phyloP scores from a whole-genome alignment of 2,113 vertebrate species.

The Pseudolaguvia tuberculata region DNA sequence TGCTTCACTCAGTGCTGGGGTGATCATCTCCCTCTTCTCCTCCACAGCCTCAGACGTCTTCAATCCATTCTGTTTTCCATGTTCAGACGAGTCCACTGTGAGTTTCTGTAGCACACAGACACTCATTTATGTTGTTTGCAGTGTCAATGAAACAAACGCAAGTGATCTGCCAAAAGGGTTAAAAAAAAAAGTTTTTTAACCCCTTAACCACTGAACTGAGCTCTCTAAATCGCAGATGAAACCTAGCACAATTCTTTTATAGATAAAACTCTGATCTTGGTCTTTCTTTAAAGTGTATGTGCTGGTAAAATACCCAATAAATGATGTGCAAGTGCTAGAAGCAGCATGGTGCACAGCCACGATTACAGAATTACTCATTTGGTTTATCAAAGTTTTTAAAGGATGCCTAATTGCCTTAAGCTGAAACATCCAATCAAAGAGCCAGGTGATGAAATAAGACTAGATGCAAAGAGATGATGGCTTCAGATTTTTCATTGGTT shows the following conservation, averaged over 20 bases:
- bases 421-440: background rate
- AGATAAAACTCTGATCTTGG: no score
- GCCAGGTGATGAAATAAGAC: background rate
- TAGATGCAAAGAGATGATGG: background rate
- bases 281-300: background rate
- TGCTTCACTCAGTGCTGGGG: constrained; percentile 77
- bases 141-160: no score
- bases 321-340: background rate
- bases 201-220: no score
- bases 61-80: constrained; percentile 49
- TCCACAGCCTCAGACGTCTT: constrained; percentile 58
- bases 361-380: background rate
- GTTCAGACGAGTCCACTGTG: constrained; percentile 49
- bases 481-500: background rate
- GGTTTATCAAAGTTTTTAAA: background rate
- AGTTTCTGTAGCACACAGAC: constrained; percentile 61
- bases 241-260: no score
- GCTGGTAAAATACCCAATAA: background rate
- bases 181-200: no score
- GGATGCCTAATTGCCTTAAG: background rate
- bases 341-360: background rate
- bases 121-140: constrained; percentile 7
- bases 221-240: no score
- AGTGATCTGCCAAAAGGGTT: no score
- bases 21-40: constrained; percentile 86